Percentiles rank a stretch among this genome's conserved stretches.
Evolutionary conservation across 2,113 vertebrate genomes (phyloP).

Genomic region (Gambusia holbrooki): DNA sequence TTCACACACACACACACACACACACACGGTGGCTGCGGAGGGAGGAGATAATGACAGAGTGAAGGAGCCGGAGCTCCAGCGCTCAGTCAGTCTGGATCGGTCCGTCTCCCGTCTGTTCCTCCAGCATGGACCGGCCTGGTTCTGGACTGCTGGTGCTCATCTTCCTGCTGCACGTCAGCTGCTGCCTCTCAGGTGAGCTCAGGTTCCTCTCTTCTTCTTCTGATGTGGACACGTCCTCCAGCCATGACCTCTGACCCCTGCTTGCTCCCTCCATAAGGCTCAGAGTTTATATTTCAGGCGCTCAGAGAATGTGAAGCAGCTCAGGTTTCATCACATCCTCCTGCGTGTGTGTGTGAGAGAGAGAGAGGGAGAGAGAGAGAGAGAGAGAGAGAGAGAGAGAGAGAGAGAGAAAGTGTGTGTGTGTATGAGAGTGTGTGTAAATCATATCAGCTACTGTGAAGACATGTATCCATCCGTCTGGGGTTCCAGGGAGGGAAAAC

Average conservation of each 20-base stretch:
- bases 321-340: constrained; percentile 47
- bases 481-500: background rate
- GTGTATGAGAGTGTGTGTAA: constrained; percentile 3
- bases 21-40: background rate
- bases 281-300: constrained; percentile 23
- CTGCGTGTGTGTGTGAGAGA: too few species aligned
- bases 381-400: constrained; percentile 9
- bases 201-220: background rate
- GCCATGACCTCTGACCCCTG: background rate
- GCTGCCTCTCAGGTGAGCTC: constrained; percentile 54
- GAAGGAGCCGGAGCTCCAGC: constrained; percentile 36
- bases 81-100: background rate
- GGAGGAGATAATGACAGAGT: constrained; percentile 32
- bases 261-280: constrained; percentile 29
- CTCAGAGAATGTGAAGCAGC: constrained; percentile 48
- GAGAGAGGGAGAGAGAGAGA: background rate
- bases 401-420: constrained; percentile 10
- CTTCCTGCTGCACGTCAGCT: constrained; percentile 36
- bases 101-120: background rate
- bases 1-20: background rate
- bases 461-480: background rate
- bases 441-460: background rate
- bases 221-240: background rate
- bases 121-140: constrained; percentile 48
- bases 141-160: constrained; percentile 45